A percentile compares a stretch with the other conserved stretches of the same genome.
Evolutionary conservation across 2,797 vertebrate genomes (phyloP).

Genomic region (Parotocinclus haroldoi): DNA sequence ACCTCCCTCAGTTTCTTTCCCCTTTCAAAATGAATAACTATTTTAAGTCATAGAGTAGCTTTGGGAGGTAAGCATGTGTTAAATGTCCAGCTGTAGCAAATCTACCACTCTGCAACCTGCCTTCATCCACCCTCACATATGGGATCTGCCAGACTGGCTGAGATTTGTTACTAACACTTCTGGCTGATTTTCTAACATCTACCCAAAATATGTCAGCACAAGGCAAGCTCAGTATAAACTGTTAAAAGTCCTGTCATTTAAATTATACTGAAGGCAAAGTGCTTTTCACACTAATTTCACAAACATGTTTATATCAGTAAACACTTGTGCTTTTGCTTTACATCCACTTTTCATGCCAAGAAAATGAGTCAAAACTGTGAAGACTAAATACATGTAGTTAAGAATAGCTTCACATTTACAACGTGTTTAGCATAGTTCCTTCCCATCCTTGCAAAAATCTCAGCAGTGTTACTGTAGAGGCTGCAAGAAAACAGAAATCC

Average conservation of each 20-base stretch:
- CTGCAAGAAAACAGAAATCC: conserved; percentile 6
- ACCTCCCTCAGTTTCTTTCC: too few relatives aligned
- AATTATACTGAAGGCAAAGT: conserved; percentile 23
- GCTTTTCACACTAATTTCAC: conserved; percentile 43
- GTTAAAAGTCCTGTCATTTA: conserved; percentile 42
- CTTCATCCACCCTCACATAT: conserved; percentile 31
- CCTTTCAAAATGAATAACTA: conserved; percentile 28
- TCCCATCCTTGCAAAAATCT: conserved; percentile 4
- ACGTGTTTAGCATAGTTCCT: not conserved
- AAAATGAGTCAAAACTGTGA: conserved; percentile 21
- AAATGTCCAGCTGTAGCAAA: conserved; percentile 24
- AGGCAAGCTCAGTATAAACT: conserved; percentile 53
- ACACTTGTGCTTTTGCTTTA: conserved; percentile 20
- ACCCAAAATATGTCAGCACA: conserved; percentile 57
- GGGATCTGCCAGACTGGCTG: conserved; percentile 32
- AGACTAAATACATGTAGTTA: conserved; percentile 6
- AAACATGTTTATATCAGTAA: conserved; percentile 30
- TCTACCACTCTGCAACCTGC: not conserved
- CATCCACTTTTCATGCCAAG: conserved; percentile 31
- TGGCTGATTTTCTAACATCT: conserved; percentile 34
- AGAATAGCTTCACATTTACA: not conserved
- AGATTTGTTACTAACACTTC: conserved; percentile 44
- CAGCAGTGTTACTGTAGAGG: conserved; percentile 4
- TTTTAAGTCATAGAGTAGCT: conserved; percentile 23
- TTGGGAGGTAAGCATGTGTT: conserved; percentile 31